Conservation (phyloP, 2,113 vertebrate genomes). For the Lucifuga dentata region DNA sequence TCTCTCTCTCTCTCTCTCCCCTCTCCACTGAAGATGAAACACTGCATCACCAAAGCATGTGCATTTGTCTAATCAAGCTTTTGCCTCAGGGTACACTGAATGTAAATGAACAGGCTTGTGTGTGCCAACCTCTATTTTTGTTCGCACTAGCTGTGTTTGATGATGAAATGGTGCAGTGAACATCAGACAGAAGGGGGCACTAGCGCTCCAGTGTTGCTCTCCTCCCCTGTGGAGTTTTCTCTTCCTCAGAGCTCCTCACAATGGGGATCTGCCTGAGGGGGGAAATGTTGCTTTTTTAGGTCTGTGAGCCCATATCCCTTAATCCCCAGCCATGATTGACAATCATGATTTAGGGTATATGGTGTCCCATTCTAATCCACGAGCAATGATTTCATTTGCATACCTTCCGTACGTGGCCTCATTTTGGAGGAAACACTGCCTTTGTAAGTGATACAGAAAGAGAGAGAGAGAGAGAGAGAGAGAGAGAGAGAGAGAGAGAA, state of each 20-base stretch:
- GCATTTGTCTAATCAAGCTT: conserved; percentile 81
- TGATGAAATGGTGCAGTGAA: conserved; percentile 59
- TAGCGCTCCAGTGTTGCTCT: conserved; percentile 91
- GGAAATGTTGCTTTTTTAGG: conserved; percentile 99
- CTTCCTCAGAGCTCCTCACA: conserved; percentile 83
- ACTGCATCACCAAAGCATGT: conserved; percentile 79
- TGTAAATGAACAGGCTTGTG: conserved; percentile 75
- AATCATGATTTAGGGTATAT: conserved; percentile 99
- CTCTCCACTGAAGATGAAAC: conserved; percentile 81
- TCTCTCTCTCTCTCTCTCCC: conserved; percentile 66
- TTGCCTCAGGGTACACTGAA: conserved; percentile 70
- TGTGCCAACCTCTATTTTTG: conserved; percentile 77
- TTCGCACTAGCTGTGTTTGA: conserved; percentile 64
- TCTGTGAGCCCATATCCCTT: conserved; percentile 99
- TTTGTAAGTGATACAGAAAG: conserved; percentile 88
- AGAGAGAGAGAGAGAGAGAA: conserved; percentile 66
- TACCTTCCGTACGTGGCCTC: conserved; percentile 97
- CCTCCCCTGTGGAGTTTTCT: conserved; percentile 84
- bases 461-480: conserved; percentile 64
- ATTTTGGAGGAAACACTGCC: conserved; percentile 86
- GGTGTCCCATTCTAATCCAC: conserved; percentile 98
- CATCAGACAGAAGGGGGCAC: conserved; percentile 88
- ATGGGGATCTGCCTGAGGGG: conserved; percentile 87
- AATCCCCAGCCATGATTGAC: conserved; percentile 99
- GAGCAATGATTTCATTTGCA: conserved; percentile 99